These are phyloP conservation scores for Beroe ovata DNA, from an alignment of 37 sponge, comb jelly and placozoan genomes.

Conservation along the genomic window DNA sequence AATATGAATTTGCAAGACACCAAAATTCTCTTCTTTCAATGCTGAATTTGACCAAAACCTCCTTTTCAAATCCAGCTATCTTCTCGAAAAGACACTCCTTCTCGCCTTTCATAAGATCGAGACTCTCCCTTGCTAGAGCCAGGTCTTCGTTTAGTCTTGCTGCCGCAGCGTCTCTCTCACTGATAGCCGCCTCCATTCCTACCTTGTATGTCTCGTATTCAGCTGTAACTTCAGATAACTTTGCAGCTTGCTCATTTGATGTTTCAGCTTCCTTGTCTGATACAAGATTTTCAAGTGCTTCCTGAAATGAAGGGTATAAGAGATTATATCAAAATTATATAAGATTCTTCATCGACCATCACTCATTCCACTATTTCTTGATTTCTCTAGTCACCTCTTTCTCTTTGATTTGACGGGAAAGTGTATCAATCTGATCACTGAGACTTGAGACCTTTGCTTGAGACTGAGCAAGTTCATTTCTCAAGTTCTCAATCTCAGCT, in stretches of 20 bases:
- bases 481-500: not conserved
- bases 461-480: not conserved
- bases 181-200: not conserved
- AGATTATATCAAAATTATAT: no score
- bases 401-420: not conserved
- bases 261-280: no score
- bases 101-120: not conserved
- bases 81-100: slow-evolving; percentile 3
- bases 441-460: not conserved
- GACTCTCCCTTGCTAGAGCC: not conserved
- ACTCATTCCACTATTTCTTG: not conserved
- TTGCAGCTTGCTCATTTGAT: not conserved
- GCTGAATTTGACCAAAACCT: not conserved
- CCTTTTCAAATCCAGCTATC: slow-evolving; percentile 26
- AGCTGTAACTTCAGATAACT: not conserved
- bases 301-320: slow-evolving; percentile 1
- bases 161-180: not conserved
- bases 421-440: not conserved
- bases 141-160: not conserved
- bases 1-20: no score
- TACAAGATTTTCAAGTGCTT: slow-evolving; percentile 19
- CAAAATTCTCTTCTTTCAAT: not conserved
- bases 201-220: not conserved
- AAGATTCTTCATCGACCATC: no score
- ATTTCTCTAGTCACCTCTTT: not conserved